phyloP scores from a whole-genome alignment of 2,888 invertebrate genomes.

The Cremastinae sp. region DNA sequence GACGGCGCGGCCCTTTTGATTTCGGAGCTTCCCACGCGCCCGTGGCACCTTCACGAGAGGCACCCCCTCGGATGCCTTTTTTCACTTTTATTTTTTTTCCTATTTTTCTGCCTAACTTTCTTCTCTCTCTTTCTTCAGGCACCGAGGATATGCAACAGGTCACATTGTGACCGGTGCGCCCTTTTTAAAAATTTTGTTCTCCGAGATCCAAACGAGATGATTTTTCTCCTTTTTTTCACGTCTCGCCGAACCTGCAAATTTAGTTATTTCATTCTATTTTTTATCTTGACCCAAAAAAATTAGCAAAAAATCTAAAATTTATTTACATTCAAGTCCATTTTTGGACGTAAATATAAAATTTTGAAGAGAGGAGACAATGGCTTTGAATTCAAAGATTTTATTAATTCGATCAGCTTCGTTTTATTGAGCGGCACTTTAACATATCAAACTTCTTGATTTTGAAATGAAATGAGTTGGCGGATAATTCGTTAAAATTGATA shows the following conservation, averaged over 20 bases:
- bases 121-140: slow-evolving; percentile 36
- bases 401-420: too few species aligned
- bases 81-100: slow-evolving; percentile 52
- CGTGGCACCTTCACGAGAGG: slow-evolving; percentile 56
- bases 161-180: slow-evolving; percentile 71
- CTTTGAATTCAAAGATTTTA: too few species aligned
- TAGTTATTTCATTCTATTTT: slow-evolving; percentile 49
- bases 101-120: slow-evolving; percentile 52
- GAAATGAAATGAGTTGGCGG: neutral
- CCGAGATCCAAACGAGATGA: slow-evolving; percentile 49
- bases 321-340: neutral
- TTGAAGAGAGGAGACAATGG: too few species aligned
- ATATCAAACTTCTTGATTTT: too few species aligned
- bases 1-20: slow-evolving; percentile 76
- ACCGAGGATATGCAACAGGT: slow-evolving; percentile 69
- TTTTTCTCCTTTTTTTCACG: slow-evolving; percentile 48
- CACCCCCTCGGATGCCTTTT: slow-evolving; percentile 62
- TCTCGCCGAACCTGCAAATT: slow-evolving; percentile 46
- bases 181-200: slow-evolving; percentile 45
- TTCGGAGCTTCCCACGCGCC: slow-evolving; percentile 70
- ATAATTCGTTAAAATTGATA: too few species aligned
- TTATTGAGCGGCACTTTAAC: too few species aligned
- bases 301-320: slow-evolving; percentile 26
- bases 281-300: too few species aligned
- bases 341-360: too few species aligned